These are phyloP conservation scores for Nettapus auritus DNA, from an alignment of 2,113 vertebrate genomes.

Conservation along the genomic window DNA sequence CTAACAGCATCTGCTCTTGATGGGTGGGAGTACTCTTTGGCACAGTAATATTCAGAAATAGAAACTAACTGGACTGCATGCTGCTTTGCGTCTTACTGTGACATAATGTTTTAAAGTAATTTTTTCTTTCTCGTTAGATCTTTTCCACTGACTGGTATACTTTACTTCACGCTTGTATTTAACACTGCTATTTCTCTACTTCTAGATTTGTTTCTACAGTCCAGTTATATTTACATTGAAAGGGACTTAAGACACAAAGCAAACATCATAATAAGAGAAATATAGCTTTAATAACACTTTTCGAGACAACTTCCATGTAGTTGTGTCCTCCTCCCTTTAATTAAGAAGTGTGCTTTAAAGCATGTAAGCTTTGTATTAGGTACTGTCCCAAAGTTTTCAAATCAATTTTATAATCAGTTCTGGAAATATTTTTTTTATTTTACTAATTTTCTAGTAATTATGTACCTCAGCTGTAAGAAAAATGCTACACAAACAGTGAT, in stretches of 20 bases:
- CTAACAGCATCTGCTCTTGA: not conserved
- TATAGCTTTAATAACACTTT: not conserved
- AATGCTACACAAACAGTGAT: not conserved
- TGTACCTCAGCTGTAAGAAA: not conserved
- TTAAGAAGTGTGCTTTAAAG: not conserved
- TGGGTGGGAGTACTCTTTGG: not conserved
- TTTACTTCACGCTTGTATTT: not conserved
- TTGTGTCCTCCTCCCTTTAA: accelerated
- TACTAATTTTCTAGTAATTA: not conserved
- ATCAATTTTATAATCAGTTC: not conserved
- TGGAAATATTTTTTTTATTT: not conserved
- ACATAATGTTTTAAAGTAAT: not conserved
- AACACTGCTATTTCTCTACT: not conserved
- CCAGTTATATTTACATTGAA: not conserved
- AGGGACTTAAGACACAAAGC: not conserved
- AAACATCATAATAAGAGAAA: not conserved
- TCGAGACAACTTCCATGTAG: not conserved
- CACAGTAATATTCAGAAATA: not conserved
- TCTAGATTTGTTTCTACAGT: not conserved
- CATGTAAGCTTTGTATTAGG: not conserved
- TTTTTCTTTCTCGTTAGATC: not conserved
- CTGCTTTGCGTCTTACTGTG: not conserved
- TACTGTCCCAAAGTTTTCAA: not conserved
- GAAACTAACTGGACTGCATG: not conserved
- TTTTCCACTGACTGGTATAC: not conserved